Base-by-base conservation (phyloP, 2,797 vertebrate genomes). In the Rachycentron canadum region DNA sequence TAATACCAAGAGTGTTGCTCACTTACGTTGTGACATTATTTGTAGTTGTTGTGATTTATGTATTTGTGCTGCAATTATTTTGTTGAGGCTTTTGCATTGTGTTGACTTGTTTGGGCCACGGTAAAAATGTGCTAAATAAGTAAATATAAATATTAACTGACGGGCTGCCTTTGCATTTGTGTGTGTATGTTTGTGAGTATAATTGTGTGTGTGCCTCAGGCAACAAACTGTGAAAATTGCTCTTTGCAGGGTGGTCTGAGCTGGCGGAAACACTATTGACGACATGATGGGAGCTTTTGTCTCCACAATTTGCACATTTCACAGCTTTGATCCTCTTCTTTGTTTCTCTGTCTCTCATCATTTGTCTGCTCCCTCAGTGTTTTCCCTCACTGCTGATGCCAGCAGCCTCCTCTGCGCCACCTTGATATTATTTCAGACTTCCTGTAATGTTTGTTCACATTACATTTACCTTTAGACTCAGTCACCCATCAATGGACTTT, bases 261-360 rank as follows among this genome's bases (percentile, higher is more conserved):
- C 3, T 21, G 43, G 43, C 19, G 8, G 43, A 47, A 47, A 47
- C 28, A 23, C 43, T 21, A 47, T 17, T 40, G 58, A 38, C 19
- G 5, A 23, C 61, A 1, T 6, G 13, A 49, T 5, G 25, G 5
- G 47, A 50, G 47, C n/a, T 12, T 50, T 50, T 23, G 47, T 50
- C n/a, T 50, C n/a, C n/a, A 50, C 43, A 47, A 47, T 47, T 47
- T 47, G 43, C 43, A 47, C 47, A 50, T 50, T 50, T 50, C 47
- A 50, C 47, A 5, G 47, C 47, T 23, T 13, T 25, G 47, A 50
- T 25, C n/a, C n/a, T 50, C 21, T 23, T 50, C 47, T 50, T 50
- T 47, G 43, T 47, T 47, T 21, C 11, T 41, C 40, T 41, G 11
- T 41, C 40, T 41, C 40, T 41, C 13, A 41, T 41, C 45, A 47